phyloP scores from a whole-genome alignment of 2,113 vertebrate species.

The Paradisaea rubra region DNA sequence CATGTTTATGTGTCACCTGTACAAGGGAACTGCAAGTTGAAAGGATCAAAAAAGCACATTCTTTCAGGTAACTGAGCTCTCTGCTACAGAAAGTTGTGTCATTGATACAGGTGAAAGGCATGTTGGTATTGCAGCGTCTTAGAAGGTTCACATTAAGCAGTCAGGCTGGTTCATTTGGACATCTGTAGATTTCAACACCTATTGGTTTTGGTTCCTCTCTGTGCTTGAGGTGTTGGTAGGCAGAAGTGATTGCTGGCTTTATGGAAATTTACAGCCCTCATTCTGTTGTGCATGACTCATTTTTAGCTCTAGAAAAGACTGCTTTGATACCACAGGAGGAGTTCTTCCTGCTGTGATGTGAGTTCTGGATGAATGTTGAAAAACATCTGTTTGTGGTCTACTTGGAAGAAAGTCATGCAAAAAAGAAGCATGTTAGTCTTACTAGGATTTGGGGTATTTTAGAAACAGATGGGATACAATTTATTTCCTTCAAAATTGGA shows the following conservation, averaged over 20 bases:
- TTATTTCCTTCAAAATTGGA: neutral
- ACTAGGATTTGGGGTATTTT: neutral
- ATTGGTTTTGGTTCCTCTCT: neutral
- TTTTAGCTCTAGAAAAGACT: neutral
- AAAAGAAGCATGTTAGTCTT: neutral
- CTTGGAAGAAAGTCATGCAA: neutral
- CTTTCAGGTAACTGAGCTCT: slow-evolving; percentile 56
- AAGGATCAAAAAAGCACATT: neutral
- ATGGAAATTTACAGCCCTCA: neutral
- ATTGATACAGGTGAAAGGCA: neutral
- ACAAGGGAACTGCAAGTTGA: slow-evolving; percentile 17
- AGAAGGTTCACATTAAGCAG: neutral
- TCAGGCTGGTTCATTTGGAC: neutral
- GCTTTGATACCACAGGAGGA: neutral
- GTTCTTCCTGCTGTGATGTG: neutral
- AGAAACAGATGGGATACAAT: neutral
- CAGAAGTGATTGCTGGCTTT: neutral
- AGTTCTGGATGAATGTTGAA: neutral
- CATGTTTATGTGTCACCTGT: slow-evolving; percentile 57
- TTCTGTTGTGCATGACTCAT: neutral
- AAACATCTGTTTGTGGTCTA: slow-evolving; percentile 4
- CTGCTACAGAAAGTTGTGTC: neutral
- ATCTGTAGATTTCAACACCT: neutral
- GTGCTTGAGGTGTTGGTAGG: neutral
- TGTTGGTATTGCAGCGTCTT: neutral